Conservation (phyloP, 1,140 invertebrate genomes). For the Drosophila rufa region DNA sequence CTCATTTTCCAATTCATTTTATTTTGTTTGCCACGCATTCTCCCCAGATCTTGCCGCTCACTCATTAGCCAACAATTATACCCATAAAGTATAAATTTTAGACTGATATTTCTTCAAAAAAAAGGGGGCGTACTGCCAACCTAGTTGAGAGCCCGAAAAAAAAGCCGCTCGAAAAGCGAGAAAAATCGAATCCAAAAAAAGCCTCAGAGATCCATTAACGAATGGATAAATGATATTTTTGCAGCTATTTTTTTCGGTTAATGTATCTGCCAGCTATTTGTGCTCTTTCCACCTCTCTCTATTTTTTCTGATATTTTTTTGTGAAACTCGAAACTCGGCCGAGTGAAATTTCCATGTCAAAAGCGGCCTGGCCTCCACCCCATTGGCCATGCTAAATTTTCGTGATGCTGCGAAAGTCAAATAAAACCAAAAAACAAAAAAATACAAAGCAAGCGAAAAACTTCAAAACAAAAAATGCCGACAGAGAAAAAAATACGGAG, state of each 20-base stretch:
- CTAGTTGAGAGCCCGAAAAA: slow-evolving; percentile 9
- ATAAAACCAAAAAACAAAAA: slow-evolving; percentile 43
- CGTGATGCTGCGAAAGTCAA: slow-evolving; percentile 76
- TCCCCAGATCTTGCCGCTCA: slow-evolving; percentile 18
- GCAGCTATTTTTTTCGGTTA: background rate
- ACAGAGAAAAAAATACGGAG: slow-evolving; percentile 35
- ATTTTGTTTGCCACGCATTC: slow-evolving; percentile 3
- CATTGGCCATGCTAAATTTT: slow-evolving; percentile 74
- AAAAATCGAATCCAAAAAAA: slow-evolving; percentile 16
- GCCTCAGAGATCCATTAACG: slow-evolving; percentile 31
- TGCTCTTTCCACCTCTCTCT: slow-evolving; percentile 12
- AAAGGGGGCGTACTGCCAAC: slow-evolving; percentile 23
- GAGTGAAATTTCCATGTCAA: slow-evolving; percentile 70
- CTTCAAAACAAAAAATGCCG: slow-evolving; percentile 71
- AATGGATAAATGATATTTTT: slow-evolving; percentile 32
- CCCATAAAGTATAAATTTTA: slow-evolving; percentile 1
- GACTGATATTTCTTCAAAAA: slow-evolving; percentile 1
- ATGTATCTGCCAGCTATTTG: slow-evolving; percentile 1
- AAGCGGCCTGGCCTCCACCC: slow-evolving; percentile 56
- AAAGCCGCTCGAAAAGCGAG: slow-evolving; percentile 8
- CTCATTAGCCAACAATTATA: slow-evolving; percentile 46
- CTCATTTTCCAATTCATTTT: background rate
- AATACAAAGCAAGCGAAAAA: slow-evolving; percentile 23
- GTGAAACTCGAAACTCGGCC: slow-evolving; percentile 38
- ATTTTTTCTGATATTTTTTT: slow-evolving; percentile 11